Evolutionary conservation across 2,113 vertebrate genomes (phyloP).

Genomic region (Tretioscincus oriximinensis): DNA sequence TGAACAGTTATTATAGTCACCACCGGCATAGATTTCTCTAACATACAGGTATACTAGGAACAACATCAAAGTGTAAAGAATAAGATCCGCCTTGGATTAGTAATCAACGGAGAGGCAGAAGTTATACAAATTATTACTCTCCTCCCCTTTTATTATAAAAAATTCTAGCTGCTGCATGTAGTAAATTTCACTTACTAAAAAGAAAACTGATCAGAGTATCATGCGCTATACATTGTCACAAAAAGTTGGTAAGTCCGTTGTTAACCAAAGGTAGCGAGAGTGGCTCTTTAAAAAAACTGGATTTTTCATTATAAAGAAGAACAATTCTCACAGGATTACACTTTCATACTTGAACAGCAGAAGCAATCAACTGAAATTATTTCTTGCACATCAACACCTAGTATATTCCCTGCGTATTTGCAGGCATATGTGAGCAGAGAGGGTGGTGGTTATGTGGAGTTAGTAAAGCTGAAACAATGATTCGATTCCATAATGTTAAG

Average conservation of each 20-base stretch:
- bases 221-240: slow-evolving; percentile 67
- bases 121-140: slow-evolving; percentile 63
- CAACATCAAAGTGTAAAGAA: slow-evolving; percentile 72
- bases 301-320: not conserved
- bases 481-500: accelerated
- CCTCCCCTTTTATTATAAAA: slow-evolving; percentile 59
- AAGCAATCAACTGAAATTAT: slow-evolving; percentile 30
- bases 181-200: slow-evolving; percentile 47
- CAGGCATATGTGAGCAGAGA: not conserved
- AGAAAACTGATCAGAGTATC: slow-evolving; percentile 53
- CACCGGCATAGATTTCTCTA: slow-evolving; percentile 72
- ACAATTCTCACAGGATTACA: slow-evolving; percentile 7
- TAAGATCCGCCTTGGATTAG: slow-evolving; percentile 65
- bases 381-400: slow-evolving; percentile 47
- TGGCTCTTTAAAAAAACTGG: not conserved
- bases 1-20: slow-evolving; percentile 74
- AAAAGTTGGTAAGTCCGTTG: slow-evolving; percentile 53
- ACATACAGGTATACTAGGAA: slow-evolving; percentile 73
- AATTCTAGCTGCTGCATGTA: slow-evolving; percentile 49
- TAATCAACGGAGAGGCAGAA: slow-evolving; percentile 68
- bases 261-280: slow-evolving; percentile 48
- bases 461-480: not conserved
- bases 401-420: not conserved
- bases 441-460: not conserved
- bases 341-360: slow-evolving; percentile 43